Conservation (phyloP, 2,113 vertebrate genomes). For the Ellobius talpinus region DNA sequence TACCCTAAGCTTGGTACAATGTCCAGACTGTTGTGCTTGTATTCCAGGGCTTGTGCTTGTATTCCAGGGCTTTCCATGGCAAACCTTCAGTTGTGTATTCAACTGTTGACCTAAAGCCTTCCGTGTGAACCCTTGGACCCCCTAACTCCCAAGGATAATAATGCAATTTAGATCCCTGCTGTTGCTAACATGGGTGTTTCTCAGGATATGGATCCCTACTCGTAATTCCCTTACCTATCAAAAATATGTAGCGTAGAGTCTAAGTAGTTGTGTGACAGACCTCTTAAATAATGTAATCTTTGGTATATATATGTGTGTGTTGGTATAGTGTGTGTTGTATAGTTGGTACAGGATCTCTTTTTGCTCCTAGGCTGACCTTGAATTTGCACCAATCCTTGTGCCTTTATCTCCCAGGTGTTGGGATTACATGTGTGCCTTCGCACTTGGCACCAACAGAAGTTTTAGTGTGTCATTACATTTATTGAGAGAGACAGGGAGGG, state of each 20-base stretch:
- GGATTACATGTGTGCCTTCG: neutral
- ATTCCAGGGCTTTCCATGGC: slow-evolving; percentile 13
- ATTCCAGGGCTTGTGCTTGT: slow-evolving; percentile 23
- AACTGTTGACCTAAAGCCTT: neutral
- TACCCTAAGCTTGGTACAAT: neutral
- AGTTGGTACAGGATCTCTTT: neutral
- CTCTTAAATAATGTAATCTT: neutral
- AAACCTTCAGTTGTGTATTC: neutral
- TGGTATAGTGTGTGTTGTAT: neutral
- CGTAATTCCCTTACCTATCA: neutral
- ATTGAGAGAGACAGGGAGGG: neutral
- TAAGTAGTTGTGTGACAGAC: neutral
- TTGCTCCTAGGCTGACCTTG: neutral
- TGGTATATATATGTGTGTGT: neutral
- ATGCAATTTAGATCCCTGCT: neutral
- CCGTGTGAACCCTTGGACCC: neutral
- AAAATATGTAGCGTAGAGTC: neutral
- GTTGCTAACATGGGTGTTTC: slow-evolving; percentile 42
- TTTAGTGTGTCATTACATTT: neutral
- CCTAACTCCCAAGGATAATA: neutral
- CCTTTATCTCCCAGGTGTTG: neutral
- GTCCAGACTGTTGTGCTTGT: neutral
- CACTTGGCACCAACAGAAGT: neutral
- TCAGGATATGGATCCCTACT: neutral
- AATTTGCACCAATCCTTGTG: neutral